Percentiles rank a stretch among this genome's conserved stretches.
Conservation (phyloP, 2,797 vertebrate genomes). For the Telmatherina bonti region DNA sequence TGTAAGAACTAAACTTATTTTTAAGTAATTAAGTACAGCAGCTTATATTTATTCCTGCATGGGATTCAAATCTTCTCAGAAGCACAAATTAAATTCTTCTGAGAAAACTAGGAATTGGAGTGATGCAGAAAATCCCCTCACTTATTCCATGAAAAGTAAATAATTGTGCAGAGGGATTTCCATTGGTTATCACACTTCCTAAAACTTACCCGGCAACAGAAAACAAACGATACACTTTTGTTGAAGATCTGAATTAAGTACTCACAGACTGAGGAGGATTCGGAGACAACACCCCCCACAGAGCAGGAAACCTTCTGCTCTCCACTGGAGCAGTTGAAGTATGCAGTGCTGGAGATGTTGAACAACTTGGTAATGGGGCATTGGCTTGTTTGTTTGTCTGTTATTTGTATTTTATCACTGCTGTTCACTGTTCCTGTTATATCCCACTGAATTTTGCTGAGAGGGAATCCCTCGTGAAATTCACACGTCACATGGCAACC, state of each 20-base stretch:
- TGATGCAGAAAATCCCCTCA: conserved; percentile 1
- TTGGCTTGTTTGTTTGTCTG: accelerated
- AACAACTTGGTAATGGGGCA: conserved; percentile 12
- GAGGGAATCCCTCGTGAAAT: conserved; percentile 52
- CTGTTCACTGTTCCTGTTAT: accelerated
- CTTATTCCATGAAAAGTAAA: conserved; percentile 4
- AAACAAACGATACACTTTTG: conserved; percentile 1
- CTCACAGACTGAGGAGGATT: conserved; percentile 55
- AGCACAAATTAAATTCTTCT: neutral
- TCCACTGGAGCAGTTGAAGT: conserved; percentile 51
- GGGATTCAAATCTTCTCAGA: neutral
- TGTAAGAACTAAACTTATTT: too few species aligned
- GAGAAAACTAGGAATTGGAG: neutral
- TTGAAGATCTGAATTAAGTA: conserved; percentile 18
- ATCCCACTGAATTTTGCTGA: neutral
- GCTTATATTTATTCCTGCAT: neutral
- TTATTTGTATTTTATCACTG: neutral
- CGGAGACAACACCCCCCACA: conserved; percentile 18
- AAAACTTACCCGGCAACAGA: conserved; percentile 17
- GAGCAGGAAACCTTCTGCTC: conserved; percentile 35
- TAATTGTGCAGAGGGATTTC: conserved; percentile 20
- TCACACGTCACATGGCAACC: conserved; percentile 32
- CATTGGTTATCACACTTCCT: conserved; percentile 36
- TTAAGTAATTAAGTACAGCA: neutral
- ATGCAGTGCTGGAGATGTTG: conserved; percentile 31